Percentiles rank a stretch among this genome's conserved stretches.
Conservation (phyloP, 2,888 invertebrate species). For the Diaphora mendica region DNA sequence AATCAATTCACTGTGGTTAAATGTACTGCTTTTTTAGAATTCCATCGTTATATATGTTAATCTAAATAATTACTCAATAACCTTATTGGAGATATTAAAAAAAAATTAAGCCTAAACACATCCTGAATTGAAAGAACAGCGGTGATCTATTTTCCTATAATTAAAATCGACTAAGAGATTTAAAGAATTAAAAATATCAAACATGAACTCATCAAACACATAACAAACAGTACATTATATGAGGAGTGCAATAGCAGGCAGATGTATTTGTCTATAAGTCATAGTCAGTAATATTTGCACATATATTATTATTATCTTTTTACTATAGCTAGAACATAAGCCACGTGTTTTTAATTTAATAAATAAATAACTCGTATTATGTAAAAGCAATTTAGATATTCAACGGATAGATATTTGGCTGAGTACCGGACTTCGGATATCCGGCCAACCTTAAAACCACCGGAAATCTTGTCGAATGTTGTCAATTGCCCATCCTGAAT, state of each 20-base stretch:
- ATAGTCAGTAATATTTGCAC: too few relatives aligned
- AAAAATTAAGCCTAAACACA: background rate
- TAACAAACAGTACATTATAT: background rate
- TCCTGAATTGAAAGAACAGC: background rate
- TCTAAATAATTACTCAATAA: background rate
- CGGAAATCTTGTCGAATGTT: background rate
- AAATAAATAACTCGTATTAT: background rate
- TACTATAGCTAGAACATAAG: background rate
- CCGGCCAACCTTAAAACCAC: background rate
- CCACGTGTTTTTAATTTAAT: background rate
- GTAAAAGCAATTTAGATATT: background rate
- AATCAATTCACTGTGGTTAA: background rate
- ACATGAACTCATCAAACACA: too few relatives aligned
- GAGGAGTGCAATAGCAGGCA: background rate
- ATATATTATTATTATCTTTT: too few relatives aligned
- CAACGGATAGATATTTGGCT: background rate
- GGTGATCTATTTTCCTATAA: background rate
- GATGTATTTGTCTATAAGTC: too few relatives aligned
- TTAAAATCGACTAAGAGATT: background rate
- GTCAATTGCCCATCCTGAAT: background rate
- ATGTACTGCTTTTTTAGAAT: background rate
- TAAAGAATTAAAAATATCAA: too few relatives aligned
- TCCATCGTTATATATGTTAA: background rate
- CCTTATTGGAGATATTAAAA: background rate
- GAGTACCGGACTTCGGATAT: slow-evolving; percentile 1